phyloP scores from a whole-genome alignment of 2,113 vertebrate genomes.

The Propithecus coquereli region DNA sequence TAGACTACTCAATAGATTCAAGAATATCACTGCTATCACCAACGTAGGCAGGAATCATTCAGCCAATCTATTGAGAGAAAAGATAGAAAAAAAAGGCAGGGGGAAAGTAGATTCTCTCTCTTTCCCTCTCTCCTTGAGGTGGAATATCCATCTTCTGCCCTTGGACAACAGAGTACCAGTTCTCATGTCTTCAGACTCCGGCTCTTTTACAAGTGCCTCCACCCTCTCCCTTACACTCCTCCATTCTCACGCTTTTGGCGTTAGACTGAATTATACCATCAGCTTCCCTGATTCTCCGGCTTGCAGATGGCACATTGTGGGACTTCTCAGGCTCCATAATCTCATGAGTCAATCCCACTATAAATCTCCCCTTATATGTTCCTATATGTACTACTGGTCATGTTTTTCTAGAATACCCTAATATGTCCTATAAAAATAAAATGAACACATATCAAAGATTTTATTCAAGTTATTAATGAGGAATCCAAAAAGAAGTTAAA shows the following conservation, averaged over 20 bases:
- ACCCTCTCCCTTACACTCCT: no score
- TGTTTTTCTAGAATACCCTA: background rate
- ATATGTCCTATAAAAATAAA: conserved; percentile 10
- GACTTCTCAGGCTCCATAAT: background rate
- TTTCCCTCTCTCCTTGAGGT: background rate
- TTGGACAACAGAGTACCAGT: background rate
- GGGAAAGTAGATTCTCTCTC: rapidly evolving
- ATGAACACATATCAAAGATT: background rate
- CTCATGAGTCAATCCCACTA: background rate
- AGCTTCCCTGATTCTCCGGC: background rate
- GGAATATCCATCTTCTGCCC: background rate
- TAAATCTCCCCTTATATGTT: no score
- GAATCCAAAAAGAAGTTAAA: background rate
- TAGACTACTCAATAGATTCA: background rate
- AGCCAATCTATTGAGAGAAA: background rate
- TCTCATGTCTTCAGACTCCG: background rate
- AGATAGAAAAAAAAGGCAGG: background rate
- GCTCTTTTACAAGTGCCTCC: background rate
- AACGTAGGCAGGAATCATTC: background rate
- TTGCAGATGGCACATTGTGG: background rate
- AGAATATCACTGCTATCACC: background rate
- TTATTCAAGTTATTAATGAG: background rate
- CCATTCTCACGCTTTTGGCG: background rate
- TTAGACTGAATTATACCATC: background rate
- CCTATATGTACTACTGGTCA: background rate